Evolutionary conservation across 2,888 invertebrate species (phyloP), one percentile per base, ranked within the genome.

Genomic region (Parnassius mnemosyne): DNA sequence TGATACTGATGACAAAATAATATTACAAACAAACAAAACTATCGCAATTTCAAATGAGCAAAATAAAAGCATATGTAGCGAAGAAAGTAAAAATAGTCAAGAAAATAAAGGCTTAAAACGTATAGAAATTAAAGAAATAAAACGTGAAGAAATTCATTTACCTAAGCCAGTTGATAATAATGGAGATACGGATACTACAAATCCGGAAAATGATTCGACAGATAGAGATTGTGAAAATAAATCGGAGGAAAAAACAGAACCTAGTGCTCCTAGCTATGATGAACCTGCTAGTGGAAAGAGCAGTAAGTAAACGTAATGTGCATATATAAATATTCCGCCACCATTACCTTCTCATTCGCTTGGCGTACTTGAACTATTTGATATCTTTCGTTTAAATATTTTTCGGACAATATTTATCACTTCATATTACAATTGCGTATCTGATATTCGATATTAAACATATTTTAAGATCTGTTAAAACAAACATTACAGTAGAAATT

Each of bases 61-160:
- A 49, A 49, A 13, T 5, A 49, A n/a, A 49, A 13, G 1, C 25
- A 46, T 44, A 57, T 16, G 9, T 3, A 43, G 20, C 43, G 10
- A 44, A 46, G 20, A 56, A 9, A n/a, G n/a, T 55, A 9, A 20
- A 10, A 46, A 12, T 11, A 12, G 5, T 16, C 20, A 20, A 20
- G 46, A 46, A 20, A 53, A 25, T 25, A 62, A 58, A 50, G 13
- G n/a, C 5, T 41, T 54, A 34, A 59, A 50, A 41, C 53, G 41
- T 47, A 46, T 63, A 47, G 3, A 42, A 61, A 73, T 64, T 54
- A 50, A 49, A 66, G 66, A 63, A 56, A 63, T 63, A 13, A 63
- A 56, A 52, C 25, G 52, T 9, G 47, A 51, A 41, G 55, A 55
- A 20, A 12, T 11, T 44, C 42, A 52, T 43, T 34, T 10, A 25